A percentile compares a stretch with the other conserved stretches of the same genome.
phyloP scores from a whole-genome alignment of 2,888 invertebrate genomes.

The Callyntrura guangdongensis region DNA sequence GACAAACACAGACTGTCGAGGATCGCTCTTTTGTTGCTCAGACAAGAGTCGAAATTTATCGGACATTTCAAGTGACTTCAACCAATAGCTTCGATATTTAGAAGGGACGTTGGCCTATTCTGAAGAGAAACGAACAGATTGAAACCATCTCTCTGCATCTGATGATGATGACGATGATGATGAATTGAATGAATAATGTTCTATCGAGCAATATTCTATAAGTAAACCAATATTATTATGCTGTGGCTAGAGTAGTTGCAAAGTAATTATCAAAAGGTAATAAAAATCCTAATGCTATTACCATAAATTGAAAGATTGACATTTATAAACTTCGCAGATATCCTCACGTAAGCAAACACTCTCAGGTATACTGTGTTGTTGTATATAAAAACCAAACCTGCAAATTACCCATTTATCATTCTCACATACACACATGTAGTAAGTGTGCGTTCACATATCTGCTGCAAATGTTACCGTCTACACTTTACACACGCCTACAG shows the following conservation, averaged over 20 bases:
- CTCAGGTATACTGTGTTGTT: background rate
- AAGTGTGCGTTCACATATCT: background rate
- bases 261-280: background rate
- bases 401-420: no score
- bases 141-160: background rate
- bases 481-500: slow-evolving; percentile 20
- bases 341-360: background rate
- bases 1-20: background rate
- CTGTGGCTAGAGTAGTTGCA: background rate
- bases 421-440: background rate
- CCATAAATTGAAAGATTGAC: slow-evolving; percentile 27
- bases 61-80: background rate
- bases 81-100: background rate
- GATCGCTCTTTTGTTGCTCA: no score
- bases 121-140: background rate
- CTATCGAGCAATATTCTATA: no score
- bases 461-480: background rate
- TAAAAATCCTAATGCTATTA: background rate
- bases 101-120: slow-evolving; percentile 13
- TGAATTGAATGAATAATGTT: no score
- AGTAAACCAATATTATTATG: no score
- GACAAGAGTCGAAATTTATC: no score
- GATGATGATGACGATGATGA: no score
- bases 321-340: background rate
- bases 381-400: no score